Evolutionary conservation across 1,140 invertebrate genomes (phyloP).

Genomic region (Akabosia matsudoensis): DNA sequence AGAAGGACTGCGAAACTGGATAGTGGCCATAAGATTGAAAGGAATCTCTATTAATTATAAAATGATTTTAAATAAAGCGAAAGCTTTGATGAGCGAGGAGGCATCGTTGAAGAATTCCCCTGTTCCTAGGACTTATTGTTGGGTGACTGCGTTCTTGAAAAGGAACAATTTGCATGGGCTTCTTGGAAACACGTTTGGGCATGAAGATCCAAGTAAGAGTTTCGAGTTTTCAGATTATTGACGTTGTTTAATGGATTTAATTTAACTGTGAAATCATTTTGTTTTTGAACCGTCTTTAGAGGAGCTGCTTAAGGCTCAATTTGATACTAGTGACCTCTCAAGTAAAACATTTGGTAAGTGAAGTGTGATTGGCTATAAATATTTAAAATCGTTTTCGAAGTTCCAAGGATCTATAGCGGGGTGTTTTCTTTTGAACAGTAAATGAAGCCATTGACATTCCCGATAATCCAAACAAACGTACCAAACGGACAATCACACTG

Average conservation of each 20-base stretch:
- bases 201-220: not conserved
- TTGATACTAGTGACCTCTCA: too few species aligned
- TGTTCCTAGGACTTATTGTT: not conserved
- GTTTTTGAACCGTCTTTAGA: too few species aligned
- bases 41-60: not conserved
- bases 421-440: not conserved
- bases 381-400: not conserved
- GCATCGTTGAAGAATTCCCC: not conserved
- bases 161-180: not conserved
- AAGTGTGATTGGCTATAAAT: too few species aligned
- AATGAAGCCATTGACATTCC: not conserved
- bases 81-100: not conserved
- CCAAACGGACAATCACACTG: not conserved
- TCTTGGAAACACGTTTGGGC: not conserved
- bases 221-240: not conserved
- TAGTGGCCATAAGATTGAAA: not conserved
- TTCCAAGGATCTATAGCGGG: not conserved
- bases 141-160: not conserved
- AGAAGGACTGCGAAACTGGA: not conserved
- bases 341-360: too few species aligned
- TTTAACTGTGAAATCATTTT: not conserved
- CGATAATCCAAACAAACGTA: not conserved
- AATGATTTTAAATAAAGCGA: conserved; percentile 6
- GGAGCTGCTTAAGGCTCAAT: too few species aligned
- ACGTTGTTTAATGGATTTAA: not conserved